Base-by-base conservation (phyloP, 2,888 invertebrate genomes). In the Chouioia cunea region DNA sequence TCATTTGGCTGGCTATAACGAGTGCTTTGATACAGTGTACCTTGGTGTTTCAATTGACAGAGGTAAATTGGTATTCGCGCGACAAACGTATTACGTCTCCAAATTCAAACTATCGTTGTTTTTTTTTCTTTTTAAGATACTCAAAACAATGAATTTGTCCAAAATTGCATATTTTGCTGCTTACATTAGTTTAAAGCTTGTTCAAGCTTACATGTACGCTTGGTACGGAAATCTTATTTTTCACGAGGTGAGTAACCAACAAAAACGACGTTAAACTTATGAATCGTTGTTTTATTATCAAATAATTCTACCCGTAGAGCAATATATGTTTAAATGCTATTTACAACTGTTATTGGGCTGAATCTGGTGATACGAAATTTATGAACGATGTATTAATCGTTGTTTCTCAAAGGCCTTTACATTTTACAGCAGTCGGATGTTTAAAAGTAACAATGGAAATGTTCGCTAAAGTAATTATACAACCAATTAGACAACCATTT, bases 1-100 rank as follows among this genome's bases (percentile, higher is more conserved):
- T 79, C 4, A 16, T 80, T 4, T 76, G 76, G 64, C 74, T 77
- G 66, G 58, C 77, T 1, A 18, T 75, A 4, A 76, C 76, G 0
- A 80, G 77, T 57, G 78, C 78, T 1, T 27, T 78, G 1, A 71
- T 75, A 0, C 73, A 79, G 50, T 81, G 80, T 63, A 67, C 75
- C 0, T 50, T 77, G 20, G 74, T 81, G 27, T 81, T 77, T 52
- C 78, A 80, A 62, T 67, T 73, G 20, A 27, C 36, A 1, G 44
- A 23, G 57, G 52, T 22, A 72, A 36, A 36, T 27, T 27, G 27
- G 27, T 27, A 27, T 27, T 27, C 12, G 36, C 36, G 36, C 6
- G 36, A 36, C n/a, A n/a, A n/a, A n/a, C n/a, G n/a, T n/a, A n/a
- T n/a, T n/a, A n/a, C n/a, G n/a, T n/a, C n/a, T n/a, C n/a, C n/a